Percentiles rank a stretch among this genome's conserved stretches.
phyloP scores from a whole-genome alignment of 2,888 invertebrate species.

The Eulithis prunata region DNA sequence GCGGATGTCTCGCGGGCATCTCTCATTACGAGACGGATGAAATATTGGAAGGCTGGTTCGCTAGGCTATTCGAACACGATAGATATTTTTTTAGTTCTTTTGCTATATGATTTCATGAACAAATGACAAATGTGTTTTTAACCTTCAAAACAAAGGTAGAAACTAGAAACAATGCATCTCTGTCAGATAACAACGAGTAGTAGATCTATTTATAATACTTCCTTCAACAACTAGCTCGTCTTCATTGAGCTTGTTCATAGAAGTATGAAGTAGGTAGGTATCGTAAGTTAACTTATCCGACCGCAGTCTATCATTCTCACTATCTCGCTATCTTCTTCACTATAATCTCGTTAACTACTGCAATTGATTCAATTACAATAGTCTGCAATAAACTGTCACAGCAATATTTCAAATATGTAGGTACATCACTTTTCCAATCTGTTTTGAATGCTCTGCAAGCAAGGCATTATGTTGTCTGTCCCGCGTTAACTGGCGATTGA shows the following conservation, averaged over 20 bases:
- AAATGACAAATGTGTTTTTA: background rate
- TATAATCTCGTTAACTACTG: background rate
- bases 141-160: background rate
- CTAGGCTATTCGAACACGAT: slow-evolving; percentile 11
- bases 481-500: slow-evolving; percentile 58
- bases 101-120: background rate
- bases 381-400: slow-evolving; percentile 1
- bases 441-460: slow-evolving; percentile 13
- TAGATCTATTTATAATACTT: background rate
- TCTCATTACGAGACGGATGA: slow-evolving; percentile 45
- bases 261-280: no score
- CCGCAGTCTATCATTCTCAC: background rate
- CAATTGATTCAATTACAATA: background rate
- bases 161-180: background rate
- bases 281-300: background rate
- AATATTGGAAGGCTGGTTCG: slow-evolving; percentile 38
- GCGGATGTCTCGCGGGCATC: slow-evolving; percentile 60
- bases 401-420: slow-evolving; percentile 12
- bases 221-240: slow-evolving; percentile 2
- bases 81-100: background rate
- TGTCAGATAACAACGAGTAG: background rate
- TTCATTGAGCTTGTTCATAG: slow-evolving; percentile 3
- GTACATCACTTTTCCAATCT: slow-evolving; percentile 16
- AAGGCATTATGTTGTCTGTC: slow-evolving; percentile 29
- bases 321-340: background rate